phyloP scores from a whole-genome alignment of 1,140 invertebrate species.

The Acyrthosiphon pisum region DNA sequence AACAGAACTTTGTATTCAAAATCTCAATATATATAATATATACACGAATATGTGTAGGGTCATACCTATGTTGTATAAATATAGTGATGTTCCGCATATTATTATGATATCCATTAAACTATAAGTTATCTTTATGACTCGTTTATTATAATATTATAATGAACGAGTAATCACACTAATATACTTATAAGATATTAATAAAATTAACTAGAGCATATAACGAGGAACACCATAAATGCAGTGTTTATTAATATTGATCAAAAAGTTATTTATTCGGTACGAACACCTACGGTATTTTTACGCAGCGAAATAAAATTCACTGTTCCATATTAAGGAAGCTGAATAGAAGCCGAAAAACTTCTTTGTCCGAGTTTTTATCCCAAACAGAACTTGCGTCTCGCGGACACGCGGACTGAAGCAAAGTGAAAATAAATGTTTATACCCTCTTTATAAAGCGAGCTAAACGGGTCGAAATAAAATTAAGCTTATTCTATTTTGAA shows the following conservation, averaged over 20 bases:
- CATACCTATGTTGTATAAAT: neutral
- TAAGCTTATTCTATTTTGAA: constrained; percentile 2
- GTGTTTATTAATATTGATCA: neutral
- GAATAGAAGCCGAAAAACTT: neutral
- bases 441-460: neutral
- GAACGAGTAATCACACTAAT: neutral
- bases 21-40: neutral
- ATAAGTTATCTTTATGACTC: neutral
- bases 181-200: constrained; percentile 11
- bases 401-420: neutral
- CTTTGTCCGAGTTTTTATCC: constrained; percentile 18
- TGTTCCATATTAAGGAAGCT: neutral
- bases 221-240: neutral
- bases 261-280: neutral
- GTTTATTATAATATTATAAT: neutral
- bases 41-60: neutral
- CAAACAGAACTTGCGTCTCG: neutral
- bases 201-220: constrained; percentile 12
- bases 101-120: neutral
- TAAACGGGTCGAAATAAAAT: constrained; percentile 39
- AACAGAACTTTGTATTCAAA: neutral
- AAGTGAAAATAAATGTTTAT: constrained; percentile 38
- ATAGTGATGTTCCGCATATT: neutral
- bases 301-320: neutral
- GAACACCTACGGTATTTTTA: neutral